A percentile compares a stretch with the other conserved stretches of the same genome.
phyloP scores from a whole-genome alignment of 2,888 invertebrate genomes.

The Lacanobia wlatinum region DNA sequence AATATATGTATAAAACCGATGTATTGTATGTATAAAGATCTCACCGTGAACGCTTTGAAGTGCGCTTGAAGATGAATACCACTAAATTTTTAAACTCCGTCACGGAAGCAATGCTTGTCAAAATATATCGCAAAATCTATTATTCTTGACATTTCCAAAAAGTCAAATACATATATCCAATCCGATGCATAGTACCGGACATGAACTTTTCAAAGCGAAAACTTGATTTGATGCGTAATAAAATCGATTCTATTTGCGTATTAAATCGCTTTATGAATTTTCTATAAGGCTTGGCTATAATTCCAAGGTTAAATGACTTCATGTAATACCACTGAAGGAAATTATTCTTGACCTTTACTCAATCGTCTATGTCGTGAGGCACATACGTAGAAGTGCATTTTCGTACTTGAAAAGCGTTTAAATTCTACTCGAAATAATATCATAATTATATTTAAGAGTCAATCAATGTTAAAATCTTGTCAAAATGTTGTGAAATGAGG shows the following conservation, averaged over 20 bases:
- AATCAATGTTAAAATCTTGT: too few relatives aligned
- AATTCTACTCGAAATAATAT: too few relatives aligned
- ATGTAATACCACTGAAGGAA: not conserved
- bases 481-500: too few relatives aligned
- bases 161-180: slow-evolving; percentile 1
- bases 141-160: slow-evolving; percentile 7
- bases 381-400: not conserved
- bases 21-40: too few relatives aligned
- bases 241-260: not conserved
- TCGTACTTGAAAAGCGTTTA: too few relatives aligned
- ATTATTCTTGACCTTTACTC: not conserved
- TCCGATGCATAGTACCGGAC: slow-evolving; percentile 1
- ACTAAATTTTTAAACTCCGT: not conserved
- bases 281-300: not conserved
- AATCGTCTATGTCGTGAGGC: not conserved
- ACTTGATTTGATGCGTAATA: not conserved
- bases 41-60: not conserved
- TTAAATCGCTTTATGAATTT: not conserved
- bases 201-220: not conserved
- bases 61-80: not conserved
- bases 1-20: too few relatives aligned
- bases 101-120: not conserved
- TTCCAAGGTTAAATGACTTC: not conserved
- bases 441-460: too few relatives aligned
- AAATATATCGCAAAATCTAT: not conserved